Percentiles rank a stretch among this genome's conserved stretches.
Evolutionary conservation across 2,113 vertebrate species (phyloP).

Genomic region (Eolophus roseicapilla): DNA sequence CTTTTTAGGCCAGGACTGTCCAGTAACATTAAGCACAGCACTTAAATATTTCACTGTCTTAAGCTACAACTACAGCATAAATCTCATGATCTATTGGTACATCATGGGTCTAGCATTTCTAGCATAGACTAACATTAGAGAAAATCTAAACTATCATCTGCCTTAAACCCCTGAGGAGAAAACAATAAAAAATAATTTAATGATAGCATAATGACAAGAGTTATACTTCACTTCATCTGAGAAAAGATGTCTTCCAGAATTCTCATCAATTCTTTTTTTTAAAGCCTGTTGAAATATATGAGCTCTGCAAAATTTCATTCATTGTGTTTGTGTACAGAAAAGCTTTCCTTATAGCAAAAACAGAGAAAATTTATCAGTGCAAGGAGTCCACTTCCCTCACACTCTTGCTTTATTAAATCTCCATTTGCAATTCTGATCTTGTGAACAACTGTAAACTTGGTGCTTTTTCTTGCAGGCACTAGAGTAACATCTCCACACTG

Average conservation of each 20-base stretch:
- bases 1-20: neutral
- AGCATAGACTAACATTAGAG: neutral
- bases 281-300: constrained; percentile 17
- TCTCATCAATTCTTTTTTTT: constrained; percentile 26
- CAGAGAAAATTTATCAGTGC: neutral
- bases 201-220: constrained; percentile 47
- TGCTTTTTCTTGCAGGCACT: neutral
- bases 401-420: neutral
- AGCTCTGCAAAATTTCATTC: constrained; percentile 15
- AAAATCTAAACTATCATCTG: constrained; percentile 60
- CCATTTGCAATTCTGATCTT: neutral
- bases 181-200: constrained; percentile 62
- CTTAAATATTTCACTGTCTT: constrained; percentile 23
- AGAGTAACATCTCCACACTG: neutral
- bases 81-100: constrained; percentile 27
- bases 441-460: neutral
- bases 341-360: constrained; percentile 36
- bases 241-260: constrained; percentile 32
- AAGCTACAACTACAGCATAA: constrained; percentile 4
- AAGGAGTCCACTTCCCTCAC: neutral
- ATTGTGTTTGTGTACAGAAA: constrained; percentile 58
- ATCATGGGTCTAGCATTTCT: neutral
- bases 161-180: constrained; percentile 29
- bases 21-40: constrained; percentile 8
- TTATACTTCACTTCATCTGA: constrained; percentile 31